phyloP scores from a whole-genome alignment of 2,888 invertebrate species.

The Brachycybe producta region DNA sequence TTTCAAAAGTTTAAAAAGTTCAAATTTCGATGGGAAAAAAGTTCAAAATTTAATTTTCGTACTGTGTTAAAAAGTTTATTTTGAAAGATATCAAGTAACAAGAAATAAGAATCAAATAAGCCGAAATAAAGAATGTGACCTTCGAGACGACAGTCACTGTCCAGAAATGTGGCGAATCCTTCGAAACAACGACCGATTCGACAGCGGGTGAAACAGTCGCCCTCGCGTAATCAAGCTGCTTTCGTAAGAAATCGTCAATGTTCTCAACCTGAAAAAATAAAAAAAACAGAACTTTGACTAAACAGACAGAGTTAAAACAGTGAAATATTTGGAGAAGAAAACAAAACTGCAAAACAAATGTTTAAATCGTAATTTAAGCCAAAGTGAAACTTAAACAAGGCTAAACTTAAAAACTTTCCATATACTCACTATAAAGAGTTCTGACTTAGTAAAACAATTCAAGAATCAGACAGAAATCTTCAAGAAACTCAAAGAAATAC shows the following conservation, averaged over 20 bases:
- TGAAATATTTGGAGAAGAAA: too few species aligned
- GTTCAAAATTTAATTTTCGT: neutral
- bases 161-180: constrained; percentile 48
- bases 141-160: constrained; percentile 43
- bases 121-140: constrained; percentile 13
- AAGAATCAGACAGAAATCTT: neutral
- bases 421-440: too few species aligned
- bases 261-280: constrained; percentile 1
- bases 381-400: too few species aligned
- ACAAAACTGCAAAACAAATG: too few species aligned
- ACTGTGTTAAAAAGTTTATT: too few species aligned
- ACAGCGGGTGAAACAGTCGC: neutral
- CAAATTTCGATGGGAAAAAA: neutral
- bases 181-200: constrained; percentile 46
- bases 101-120: too few species aligned
- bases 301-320: too few species aligned
- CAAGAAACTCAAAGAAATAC: neutral
- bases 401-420: too few species aligned
- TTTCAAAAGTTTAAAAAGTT: too few species aligned
- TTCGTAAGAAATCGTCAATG: neutral
- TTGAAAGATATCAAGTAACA: too few species aligned
- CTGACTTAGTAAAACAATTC: neutral
- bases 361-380: too few species aligned
- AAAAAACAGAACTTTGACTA: too few species aligned
- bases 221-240: constrained; percentile 4